Evolutionary conservation across 2,797 vertebrate genomes (phyloP), one percentile per base, ranked within the genome.

Genomic region (Anabacerthia variegaticeps): DNA sequence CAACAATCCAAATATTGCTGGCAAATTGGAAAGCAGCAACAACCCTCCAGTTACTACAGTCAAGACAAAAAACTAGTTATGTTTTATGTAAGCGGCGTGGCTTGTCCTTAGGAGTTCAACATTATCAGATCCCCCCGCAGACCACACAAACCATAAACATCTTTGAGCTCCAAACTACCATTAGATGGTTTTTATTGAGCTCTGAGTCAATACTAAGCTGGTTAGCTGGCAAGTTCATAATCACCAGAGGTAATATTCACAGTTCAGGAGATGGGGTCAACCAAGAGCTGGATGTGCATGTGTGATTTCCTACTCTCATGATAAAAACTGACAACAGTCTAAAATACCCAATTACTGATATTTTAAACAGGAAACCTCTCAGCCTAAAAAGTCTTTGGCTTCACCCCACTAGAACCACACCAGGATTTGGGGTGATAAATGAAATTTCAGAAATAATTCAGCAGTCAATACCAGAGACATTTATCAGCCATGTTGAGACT

Each of bases 141-240:
- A 94, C 51, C 87, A 77, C 73, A 63, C n/a, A 71, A 88, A 88
- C 77, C 80, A 85, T 92, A 92, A 87, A 89, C 4, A 19, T 83
- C 58, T 88, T 48, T 58, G 76, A 74, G 65, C 58, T 92, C 88
- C 83, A 56, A 88, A 95, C 55, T 74, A 51, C 39, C 80, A 36
- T 39, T 72, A 82, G 82, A 88, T 28, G 69, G 66, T 54, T 92
- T 85, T 88, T 92, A 96, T 84, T 92, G 91, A 94, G 46, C 43
- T 54, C n/a, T 30, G 72, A 90, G 63, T 96, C 94, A 94, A 95
- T 96, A 95, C 69, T 96, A 94, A 96, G 51, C 89, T 46, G 69
- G 88, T 96, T 97, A 95, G 62, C 62, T 76, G 48, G 82, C 69
- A 93, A 96, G 85, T 93, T 96, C 91, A 93, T 96, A 92, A 96